Evolutionary conservation across 2,797 vertebrate genomes (phyloP).

Genomic region (Harpagifer antarcticus): DNA sequence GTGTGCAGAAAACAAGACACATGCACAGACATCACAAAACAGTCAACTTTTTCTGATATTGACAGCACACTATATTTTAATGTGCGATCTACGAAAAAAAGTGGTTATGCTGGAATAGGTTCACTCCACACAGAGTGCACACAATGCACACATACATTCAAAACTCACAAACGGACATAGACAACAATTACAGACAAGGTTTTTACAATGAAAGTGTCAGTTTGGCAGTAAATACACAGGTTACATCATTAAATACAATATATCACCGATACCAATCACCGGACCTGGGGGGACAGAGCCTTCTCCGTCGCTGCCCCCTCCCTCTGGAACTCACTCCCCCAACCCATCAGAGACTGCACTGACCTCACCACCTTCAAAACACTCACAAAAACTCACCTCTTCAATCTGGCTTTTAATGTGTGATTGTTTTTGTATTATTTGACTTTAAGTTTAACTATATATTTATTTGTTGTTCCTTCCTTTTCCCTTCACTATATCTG

Average conservation of each 20-base stretch:
- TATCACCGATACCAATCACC: too few species aligned
- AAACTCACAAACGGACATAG: conserved; percentile 9
- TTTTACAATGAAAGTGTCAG: conserved; percentile 4
- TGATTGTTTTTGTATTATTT: too few species aligned
- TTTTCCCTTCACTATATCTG: too few species aligned
- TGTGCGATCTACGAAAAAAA: conserved; percentile 1
- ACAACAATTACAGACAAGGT: not conserved
- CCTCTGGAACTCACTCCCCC: too few species aligned
- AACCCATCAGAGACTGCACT: too few species aligned
- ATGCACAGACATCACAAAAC: not conserved
- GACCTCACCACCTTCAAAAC: too few species aligned
- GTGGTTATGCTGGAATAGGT: conserved; percentile 21
- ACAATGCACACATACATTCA: conserved; percentile 1
- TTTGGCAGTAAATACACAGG: not conserved
- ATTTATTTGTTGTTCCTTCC: too few species aligned
- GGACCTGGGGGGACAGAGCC: too few species aligned
- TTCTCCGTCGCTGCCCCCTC: too few species aligned
- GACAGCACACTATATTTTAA: not conserved
- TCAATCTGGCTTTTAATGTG: too few species aligned
- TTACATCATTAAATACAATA: not conserved
- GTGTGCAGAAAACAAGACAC: not conserved
- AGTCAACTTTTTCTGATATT: not conserved
- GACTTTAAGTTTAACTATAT: too few species aligned
- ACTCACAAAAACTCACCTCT: too few species aligned
- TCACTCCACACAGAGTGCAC: conserved; percentile 32